A percentile compares a stretch with the other conserved stretches of the same genome.
Evolutionary conservation across 2,797 vertebrate genomes (phyloP).

Genomic region (Micropoecilia bifurca): DNA sequence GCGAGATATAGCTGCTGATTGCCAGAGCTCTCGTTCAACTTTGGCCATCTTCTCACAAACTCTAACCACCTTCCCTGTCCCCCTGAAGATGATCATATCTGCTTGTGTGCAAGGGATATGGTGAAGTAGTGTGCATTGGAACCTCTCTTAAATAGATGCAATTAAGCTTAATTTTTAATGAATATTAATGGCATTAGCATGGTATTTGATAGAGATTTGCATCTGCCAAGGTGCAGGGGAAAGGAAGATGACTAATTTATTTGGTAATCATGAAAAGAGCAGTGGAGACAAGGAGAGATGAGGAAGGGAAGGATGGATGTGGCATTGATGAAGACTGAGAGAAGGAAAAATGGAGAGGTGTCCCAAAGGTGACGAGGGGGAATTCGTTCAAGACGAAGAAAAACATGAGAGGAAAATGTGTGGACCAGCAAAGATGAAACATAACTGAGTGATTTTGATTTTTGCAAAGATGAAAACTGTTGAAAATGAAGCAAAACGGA

Average conservation of each 20-base stretch:
- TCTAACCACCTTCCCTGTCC: background rate
- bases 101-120: constrained; percentile 16
- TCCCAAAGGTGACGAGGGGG: constrained; percentile 4
- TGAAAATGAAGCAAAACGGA: constrained; percentile 8
- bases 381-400: constrained; percentile 19
- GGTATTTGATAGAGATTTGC: constrained; percentile 83
- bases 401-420: constrained; percentile 5
- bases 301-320: constrained; percentile 34
- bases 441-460: background rate
- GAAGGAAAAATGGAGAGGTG: constrained; percentile 24
- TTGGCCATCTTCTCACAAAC: background rate
- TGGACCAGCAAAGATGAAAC: constrained; percentile 3
- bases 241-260: constrained; percentile 77
- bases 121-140: constrained; percentile 19
- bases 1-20: background rate
- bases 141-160: constrained; percentile 76
- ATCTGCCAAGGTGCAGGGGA: constrained; percentile 76
- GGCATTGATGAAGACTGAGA: constrained; percentile 42
- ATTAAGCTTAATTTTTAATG: constrained; percentile 88
- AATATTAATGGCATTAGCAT: constrained; percentile 87
- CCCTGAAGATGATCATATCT: background rate
- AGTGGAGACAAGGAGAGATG: constrained; percentile 42
- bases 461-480: background rate
- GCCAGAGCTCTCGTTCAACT: background rate
- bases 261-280: constrained; percentile 78